A percentile compares a stretch with the other conserved stretches of the same genome.
Evolutionary conservation across 2,113 vertebrate genomes (phyloP).

Genomic region (Pleuronectes platessa): DNA sequence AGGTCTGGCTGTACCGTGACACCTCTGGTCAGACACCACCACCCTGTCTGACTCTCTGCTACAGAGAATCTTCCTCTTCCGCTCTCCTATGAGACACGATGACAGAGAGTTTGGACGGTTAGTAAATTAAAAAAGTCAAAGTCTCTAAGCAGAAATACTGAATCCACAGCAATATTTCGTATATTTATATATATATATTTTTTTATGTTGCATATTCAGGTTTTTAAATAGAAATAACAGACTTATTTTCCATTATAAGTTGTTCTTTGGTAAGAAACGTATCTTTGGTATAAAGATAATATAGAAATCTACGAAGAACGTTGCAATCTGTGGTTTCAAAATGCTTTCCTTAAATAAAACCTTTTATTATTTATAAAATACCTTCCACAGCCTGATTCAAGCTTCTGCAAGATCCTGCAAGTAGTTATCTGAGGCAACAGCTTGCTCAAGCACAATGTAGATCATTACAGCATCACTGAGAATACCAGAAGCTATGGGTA

Average conservation of each 20-base stretch:
- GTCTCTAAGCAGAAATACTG: no score
- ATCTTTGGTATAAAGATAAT: no score
- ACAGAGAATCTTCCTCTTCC: conserved; percentile 90
- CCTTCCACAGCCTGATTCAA: background rate
- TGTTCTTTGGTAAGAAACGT: background rate
- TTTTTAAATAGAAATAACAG: background rate
- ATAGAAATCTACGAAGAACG: background rate
- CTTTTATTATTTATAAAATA: background rate
- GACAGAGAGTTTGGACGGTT: background rate
- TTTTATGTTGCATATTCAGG: no score
- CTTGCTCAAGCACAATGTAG: background rate
- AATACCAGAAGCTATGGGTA: conserved; percentile 18
- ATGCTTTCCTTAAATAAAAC: conserved; percentile 1
- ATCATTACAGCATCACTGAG: background rate
- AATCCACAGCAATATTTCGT: no score
- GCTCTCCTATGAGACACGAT: conserved; percentile 84
- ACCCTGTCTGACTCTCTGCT: conserved; percentile 92
- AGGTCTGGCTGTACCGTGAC: conserved; percentile 87
- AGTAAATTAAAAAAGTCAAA: background rate
- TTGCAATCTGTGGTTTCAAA: background rate
- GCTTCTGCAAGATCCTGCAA: conserved; percentile 1
- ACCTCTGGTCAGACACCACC: conserved; percentile 95
- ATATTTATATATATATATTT: no score
- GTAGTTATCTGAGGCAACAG: background rate
- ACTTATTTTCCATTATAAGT: background rate